Conservation (phyloP, 2,797 vertebrate species). For the Labeo calbasu region DNA sequence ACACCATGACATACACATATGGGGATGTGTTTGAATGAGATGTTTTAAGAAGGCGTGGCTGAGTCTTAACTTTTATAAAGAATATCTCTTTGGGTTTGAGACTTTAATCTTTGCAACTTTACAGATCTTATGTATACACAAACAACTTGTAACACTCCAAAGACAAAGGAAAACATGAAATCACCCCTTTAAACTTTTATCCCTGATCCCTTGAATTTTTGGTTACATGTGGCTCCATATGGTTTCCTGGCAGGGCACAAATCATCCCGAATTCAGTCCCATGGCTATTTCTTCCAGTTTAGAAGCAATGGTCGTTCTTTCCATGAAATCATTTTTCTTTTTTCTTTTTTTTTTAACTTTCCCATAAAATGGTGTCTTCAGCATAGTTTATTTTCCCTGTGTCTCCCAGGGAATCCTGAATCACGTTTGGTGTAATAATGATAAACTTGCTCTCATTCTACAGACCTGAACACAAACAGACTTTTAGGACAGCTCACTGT, state of each 20-base stretch:
- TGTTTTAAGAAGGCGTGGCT: no score
- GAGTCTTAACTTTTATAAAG: no score
- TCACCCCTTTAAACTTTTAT: background rate
- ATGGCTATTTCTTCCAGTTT: conserved; percentile 39
- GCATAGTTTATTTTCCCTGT: conserved; percentile 60
- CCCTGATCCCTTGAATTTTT: background rate
- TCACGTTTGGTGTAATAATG: conserved; percentile 54
- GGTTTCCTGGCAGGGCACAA: background rate
- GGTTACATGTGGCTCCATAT: background rate
- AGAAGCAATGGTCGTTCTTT: conserved; percentile 36
- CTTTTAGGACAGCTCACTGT: conserved; percentile 55
- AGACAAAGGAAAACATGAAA: no score
- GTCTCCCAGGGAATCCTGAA: conserved; percentile 56
- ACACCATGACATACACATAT: no score
- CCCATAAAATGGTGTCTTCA: conserved; percentile 52
- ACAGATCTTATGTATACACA: no score
- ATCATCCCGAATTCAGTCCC: background rate
- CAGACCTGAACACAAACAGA: conserved; percentile 61
- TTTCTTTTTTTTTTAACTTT: conserved; percentile 22
- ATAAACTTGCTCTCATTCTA: conserved; percentile 55
- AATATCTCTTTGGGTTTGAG: no score
- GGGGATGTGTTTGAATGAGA: no score
- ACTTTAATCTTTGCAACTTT: no score
- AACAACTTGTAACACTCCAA: no score
- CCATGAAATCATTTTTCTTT: conserved; percentile 47